Evolutionary conservation across 2,888 invertebrate genomes (phyloP), one percentile per base, ranked within the genome.

Genomic region (Rutpela maculata): DNA sequence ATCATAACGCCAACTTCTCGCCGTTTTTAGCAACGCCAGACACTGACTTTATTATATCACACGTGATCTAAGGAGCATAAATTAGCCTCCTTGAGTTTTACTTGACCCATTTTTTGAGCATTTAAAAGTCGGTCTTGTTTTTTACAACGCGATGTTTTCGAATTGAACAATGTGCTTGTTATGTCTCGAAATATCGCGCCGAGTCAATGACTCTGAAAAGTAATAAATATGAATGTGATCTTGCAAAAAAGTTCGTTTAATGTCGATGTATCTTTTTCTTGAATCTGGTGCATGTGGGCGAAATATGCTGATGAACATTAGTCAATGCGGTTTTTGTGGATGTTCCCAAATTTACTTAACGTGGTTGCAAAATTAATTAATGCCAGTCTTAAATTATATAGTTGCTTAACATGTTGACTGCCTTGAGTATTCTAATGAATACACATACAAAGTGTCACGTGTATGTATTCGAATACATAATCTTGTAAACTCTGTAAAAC

Each of bases 21-120:
- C 83, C 84, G 83, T 85, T 86, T 85, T 86, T 84, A 85, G 85
- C 83, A 79, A 80, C 85, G 81, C 80, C 77, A 82, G 80, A 82
- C 81, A 78, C 76, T 74, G 74, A 66, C 57, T 69, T 75, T 73
- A 72, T 74, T 72, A 75, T 65, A 65, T 31, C 59, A 70, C 60
- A 60, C 38, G 60, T 60, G 70, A 60, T 50, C 70, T 50, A 60
- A 60, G 22, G 70, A 70, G 70, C 19, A 59, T 70, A 43, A 38
- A 22, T 60, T 60, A 43, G 70, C 38, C 70, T 70, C 60, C 10
- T 60, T 70, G 12, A 6, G 57, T 60, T 43, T 43, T 38, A 70
- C 59, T 60, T 70, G 70, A 70, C 70, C 70, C 11, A 70, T 70
- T 60, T 70, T 69, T 70, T 43, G 22, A 22, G 26, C 60, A n/a